Evolutionary conservation across 2,113 vertebrate genomes (phyloP).

Genomic region (Crotophaga sulcirostris): DNA sequence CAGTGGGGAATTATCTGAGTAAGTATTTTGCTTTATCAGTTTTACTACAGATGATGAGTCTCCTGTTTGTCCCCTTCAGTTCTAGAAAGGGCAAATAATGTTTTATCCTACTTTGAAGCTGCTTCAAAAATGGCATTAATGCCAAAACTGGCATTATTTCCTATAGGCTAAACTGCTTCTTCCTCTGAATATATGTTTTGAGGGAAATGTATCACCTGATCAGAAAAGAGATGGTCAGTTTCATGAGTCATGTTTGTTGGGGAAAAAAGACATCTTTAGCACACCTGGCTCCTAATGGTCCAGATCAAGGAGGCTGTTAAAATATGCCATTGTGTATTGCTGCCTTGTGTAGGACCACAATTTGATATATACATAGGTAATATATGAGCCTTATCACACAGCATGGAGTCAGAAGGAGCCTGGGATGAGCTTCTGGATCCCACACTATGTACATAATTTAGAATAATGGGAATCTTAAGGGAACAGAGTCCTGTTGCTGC

Average conservation of each 20-base stretch:
- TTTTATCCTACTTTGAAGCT: background rate
- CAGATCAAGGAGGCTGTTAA: background rate
- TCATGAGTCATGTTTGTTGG: background rate
- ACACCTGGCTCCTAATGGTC: background rate
- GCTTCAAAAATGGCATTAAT: background rate
- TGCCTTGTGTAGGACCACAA: background rate
- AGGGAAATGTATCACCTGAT: background rate
- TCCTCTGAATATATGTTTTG: background rate
- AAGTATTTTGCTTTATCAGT: background rate
- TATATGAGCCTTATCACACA: background rate
- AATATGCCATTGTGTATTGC: background rate
- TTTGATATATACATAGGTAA: background rate
- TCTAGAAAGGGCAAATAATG: background rate
- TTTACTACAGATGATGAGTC: background rate
- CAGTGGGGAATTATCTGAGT: background rate
- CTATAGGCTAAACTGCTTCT: background rate
- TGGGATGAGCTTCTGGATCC: background rate
- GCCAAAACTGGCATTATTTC: background rate
- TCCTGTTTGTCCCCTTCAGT: background rate
- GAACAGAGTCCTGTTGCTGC: background rate
- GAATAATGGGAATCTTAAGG: background rate
- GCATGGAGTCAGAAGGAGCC: background rate
- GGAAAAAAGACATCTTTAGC: background rate
- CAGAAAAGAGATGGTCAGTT: background rate
- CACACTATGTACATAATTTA: rapidly evolving